Conservation (phyloP, 1,140 invertebrate species). For the Linepithema humile region DNA sequence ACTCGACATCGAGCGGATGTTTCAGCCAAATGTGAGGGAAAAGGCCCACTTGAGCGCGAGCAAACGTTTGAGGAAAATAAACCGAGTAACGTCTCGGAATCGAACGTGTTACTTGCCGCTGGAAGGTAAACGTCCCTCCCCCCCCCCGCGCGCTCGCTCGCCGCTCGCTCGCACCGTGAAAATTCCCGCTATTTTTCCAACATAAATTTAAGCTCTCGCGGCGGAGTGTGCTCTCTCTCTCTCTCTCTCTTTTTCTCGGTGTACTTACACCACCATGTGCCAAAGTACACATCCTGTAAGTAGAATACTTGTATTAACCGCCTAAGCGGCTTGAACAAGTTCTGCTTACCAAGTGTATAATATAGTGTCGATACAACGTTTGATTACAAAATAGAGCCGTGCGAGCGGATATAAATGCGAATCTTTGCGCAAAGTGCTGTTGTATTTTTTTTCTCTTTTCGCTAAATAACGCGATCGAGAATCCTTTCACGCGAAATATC, state of each 20-base stretch:
- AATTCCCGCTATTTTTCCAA: conserved; percentile 47
- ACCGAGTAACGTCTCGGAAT: conserved; percentile 35
- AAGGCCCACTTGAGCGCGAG: conserved; percentile 7
- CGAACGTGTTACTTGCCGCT: conserved; percentile 39
- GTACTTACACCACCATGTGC: conserved; percentile 3
- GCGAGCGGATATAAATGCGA: neutral
- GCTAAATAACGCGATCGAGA: neutral
- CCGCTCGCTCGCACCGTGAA: neutral
- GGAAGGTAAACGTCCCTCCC: conserved; percentile 16
- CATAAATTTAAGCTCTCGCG: conserved; percentile 18
- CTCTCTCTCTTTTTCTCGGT: neutral
- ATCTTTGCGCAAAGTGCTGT: too few species aligned
- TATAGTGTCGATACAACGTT: too few species aligned
- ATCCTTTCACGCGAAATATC: neutral
- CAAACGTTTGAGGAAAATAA: conserved; percentile 48
- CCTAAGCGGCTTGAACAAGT: neutral
- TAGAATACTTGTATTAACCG: conserved; percentile 7
- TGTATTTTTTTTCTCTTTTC: neutral
- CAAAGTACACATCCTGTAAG: conserved; percentile 19
- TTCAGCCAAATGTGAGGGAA: conserved; percentile 23
- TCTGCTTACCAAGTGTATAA: neutral
- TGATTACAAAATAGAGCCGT: neutral
- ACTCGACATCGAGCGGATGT: conserved; percentile 41
- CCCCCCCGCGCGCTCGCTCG: neutral
- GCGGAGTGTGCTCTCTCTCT: neutral